Base-by-base conservation (phyloP, 2,888 invertebrate species). In the Chrysopilus asiliformis region DNA sequence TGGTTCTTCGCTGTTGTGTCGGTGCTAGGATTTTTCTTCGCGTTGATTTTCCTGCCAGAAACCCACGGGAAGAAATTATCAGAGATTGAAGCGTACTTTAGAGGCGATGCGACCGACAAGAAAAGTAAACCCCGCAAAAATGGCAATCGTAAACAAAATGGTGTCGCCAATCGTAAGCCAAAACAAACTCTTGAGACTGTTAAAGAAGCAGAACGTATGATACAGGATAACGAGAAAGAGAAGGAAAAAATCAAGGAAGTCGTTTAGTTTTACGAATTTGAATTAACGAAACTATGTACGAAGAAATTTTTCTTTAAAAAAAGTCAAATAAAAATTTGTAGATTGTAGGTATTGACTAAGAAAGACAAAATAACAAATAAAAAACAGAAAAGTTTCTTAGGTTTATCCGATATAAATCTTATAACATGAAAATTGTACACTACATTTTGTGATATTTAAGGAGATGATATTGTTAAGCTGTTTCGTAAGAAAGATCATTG, bases 11-110 rank as follows among this genome's bases (percentile, higher is more conserved):
- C 70, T 0, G 63, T 51, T 0, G 53, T 70, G 2, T 65, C 70
- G 0, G 40, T 70, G 2, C 51, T 56, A 2, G 61, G 55, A 7
- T 47, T 49, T 30, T 43, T 47, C 24, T 49, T 47, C 36, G 49
- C 41, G 20, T 31, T 49, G 19, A 64, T 68, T 25, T 52, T 66
- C 25, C 51, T 77, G 32, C 76, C 76, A 0, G 76, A 77, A 59
- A 77, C 76, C 0, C 74, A 74, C 52, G 74, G 74, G 0, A 67
- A 72, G 47, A 68, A 70, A 3, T 52, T 75, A 12, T 61, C 64
- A 29, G 74, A 75, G 48, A 74, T 76, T 41, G 68, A 70, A 39
- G 67, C 68, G 35, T 72, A 74, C 50, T 74, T 69, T 47, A 64
- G 65, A 2, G 70, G 71, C 0, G 52, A 65, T 15, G 57, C 57